Evolutionary conservation across 2,113 vertebrate species (phyloP).

Genomic region (Peromyscus californicus): DNA sequence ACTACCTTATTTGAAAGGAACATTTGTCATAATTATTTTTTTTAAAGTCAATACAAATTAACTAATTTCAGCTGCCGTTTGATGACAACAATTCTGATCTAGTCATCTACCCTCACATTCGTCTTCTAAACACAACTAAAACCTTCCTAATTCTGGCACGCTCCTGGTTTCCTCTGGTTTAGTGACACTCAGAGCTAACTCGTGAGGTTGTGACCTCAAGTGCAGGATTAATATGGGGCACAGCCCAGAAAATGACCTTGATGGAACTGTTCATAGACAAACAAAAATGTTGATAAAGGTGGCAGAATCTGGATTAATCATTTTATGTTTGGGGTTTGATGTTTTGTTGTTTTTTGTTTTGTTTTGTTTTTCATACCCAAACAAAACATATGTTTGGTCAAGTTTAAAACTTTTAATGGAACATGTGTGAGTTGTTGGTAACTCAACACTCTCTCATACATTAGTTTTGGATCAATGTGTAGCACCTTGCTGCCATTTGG

Average conservation of each 20-base stretch:
- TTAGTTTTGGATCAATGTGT: neutral
- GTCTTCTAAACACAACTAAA: slow-evolving; percentile 30
- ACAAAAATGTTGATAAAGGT: neutral
- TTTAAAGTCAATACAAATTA: slow-evolving; percentile 54
- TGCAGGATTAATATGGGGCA: neutral
- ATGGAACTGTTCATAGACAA: neutral
- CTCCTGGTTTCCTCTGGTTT: neutral
- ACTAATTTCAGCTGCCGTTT: slow-evolving; percentile 6
- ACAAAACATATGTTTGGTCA: neutral
- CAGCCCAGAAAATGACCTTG: neutral
- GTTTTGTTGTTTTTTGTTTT: neutral
- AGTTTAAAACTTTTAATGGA: neutral
- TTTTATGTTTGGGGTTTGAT: neutral
- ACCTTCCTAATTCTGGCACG: slow-evolving; percentile 5
- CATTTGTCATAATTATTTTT: slow-evolving; percentile 45
- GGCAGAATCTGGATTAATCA: neutral
- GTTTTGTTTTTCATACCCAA: neutral
- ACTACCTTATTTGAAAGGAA: neutral
- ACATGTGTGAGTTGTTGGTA: neutral
- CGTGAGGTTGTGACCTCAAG: neutral
- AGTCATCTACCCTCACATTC: neutral
- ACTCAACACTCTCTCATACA: neutral
- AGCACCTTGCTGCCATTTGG: neutral
- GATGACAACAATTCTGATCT: slow-evolving; percentile 47
- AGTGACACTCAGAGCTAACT: neutral